Evolutionary conservation across 1,140 invertebrate genomes (phyloP).

Genomic region (Zaprionus tsacasi): DNA sequence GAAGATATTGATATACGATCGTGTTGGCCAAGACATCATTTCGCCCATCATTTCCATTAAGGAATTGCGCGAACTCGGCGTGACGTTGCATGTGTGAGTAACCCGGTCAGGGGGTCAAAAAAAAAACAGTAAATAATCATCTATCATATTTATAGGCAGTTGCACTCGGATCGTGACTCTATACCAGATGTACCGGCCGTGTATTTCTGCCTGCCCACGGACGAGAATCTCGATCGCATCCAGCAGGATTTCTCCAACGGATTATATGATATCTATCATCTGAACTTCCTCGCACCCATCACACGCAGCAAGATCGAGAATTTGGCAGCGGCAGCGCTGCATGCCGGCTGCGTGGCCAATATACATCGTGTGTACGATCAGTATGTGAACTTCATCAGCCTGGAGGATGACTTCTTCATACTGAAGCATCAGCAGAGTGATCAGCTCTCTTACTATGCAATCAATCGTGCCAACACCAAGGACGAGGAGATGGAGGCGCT

Average conservation of each 20-base stretch:
- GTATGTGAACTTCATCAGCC: constrained; percentile 98
- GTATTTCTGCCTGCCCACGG: constrained; percentile 99
- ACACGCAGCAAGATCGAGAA: constrained; percentile 97
- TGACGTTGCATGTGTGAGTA: constrained; percentile 98
- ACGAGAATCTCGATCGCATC: constrained; percentile 98
- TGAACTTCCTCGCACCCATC: constrained; percentile 99
- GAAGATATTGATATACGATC: constrained; percentile 98
- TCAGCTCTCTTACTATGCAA: constrained; percentile 95
- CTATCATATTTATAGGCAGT: constrained; percentile 86
- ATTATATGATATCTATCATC: constrained; percentile 97
- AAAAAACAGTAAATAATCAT: background rate
- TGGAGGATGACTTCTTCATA: constrained; percentile 99
- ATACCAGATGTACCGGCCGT: constrained; percentile 99
- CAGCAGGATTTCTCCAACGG: constrained; percentile 96
- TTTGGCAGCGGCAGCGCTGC: constrained; percentile 95
- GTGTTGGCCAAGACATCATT: constrained; percentile 98
- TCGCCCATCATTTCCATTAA: constrained; percentile 98
- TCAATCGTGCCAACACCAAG: constrained; percentile 97
- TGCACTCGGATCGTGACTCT: constrained; percentile 96
- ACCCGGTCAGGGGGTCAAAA: background rate
- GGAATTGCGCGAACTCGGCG: constrained; percentile 97
- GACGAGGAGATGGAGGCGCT: constrained; percentile 98
- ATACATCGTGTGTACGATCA: constrained; percentile 99
- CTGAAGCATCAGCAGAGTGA: constrained; percentile 96
- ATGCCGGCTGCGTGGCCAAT: constrained; percentile 93